phyloP scores from a whole-genome alignment of 2,797 vertebrate genomes.

The Austrolebias charrua region DNA sequence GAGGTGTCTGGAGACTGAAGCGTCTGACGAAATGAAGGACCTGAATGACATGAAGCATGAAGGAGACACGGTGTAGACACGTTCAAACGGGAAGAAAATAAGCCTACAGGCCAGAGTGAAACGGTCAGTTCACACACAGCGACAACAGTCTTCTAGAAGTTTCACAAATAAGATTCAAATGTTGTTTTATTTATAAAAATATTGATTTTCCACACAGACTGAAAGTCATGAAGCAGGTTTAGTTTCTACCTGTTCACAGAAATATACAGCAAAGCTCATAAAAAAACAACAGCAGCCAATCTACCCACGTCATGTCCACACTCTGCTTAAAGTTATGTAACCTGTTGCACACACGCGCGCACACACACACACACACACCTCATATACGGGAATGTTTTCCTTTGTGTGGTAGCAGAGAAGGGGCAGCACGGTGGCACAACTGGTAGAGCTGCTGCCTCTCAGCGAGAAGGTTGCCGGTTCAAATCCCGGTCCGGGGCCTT shows the following conservation, averaged over 20 bases:
- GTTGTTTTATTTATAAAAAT: neutral
- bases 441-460: too few relatives aligned
- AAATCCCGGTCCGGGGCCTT: too few relatives aligned
- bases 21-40: constrained; percentile 37
- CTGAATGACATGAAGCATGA: constrained; percentile 17
- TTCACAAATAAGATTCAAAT: neutral
- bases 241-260: neutral
- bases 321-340: constrained; percentile 15
- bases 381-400: constrained; percentile 13
- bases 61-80: constrained; percentile 22
- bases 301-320: neutral
- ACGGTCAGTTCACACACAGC: neutral
- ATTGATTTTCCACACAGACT: constrained; percentile 1
- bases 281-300: neutral
- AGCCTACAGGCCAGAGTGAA: constrained; percentile 7
- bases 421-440: too few relatives aligned
- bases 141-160: neutral
- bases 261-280: neutral
- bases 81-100: constrained; percentile 11
- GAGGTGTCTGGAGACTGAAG: constrained; percentile 42
- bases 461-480: too few relatives aligned
- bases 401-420: constrained; percentile 14
- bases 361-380: constrained; percentile 8
- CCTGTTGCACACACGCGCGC: constrained; percentile 10
- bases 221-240: neutral